Percentiles rank a stretch among this genome's conserved stretches.
Evolutionary conservation across 2,113 vertebrate species (phyloP).

Genomic region (Peromyscus californicus): DNA sequence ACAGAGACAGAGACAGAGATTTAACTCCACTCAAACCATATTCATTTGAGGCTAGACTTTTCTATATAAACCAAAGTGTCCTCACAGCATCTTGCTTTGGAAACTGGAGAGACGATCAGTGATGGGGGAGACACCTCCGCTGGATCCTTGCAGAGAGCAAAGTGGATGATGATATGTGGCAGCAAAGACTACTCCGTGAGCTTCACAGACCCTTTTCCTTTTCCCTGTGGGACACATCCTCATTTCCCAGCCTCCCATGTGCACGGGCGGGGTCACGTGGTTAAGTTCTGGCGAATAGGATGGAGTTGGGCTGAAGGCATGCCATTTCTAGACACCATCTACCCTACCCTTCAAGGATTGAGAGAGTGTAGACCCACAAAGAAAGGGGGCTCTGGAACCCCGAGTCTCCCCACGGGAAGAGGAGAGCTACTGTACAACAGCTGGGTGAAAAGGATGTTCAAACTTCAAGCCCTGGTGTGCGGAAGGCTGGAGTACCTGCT

Average conservation of each 20-base stretch:
- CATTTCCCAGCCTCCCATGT: not conserved
- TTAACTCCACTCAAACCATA: not conserved
- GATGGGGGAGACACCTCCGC: no score
- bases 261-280: not conserved
- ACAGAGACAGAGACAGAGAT: no score
- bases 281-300: not conserved
- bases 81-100: not conserved
- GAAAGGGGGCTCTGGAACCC: not conserved
- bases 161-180: not conserved
- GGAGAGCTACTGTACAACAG: rapidly evolving
- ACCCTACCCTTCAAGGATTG: not conserved
- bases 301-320: rapidly evolving
- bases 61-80: not conserved
- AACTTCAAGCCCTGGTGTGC: not conserved
- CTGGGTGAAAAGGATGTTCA: not conserved
- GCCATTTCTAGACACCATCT: not conserved
- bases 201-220: not conserved
- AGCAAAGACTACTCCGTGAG: not conserved
- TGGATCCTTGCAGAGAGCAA: not conserved
- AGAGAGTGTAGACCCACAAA: not conserved
- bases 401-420: rapidly evolving
- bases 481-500: not conserved
- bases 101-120: not conserved
- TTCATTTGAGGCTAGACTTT: not conserved
- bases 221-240: not conserved